Conservation (phyloP, 2,113 vertebrate species). For the Callocephalon fimbriatum region DNA sequence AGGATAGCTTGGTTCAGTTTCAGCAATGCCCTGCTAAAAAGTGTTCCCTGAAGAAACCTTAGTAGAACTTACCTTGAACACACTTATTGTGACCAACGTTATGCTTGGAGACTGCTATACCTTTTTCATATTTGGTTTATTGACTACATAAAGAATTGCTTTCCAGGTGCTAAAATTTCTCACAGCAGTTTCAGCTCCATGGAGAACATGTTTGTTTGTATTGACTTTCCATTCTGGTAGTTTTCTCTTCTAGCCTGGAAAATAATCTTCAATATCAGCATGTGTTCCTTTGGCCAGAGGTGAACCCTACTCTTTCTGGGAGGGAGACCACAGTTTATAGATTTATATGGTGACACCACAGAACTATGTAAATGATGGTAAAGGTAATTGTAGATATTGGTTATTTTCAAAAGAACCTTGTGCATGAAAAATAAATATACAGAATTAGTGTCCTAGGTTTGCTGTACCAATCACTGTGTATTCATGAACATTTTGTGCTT, state of each 20-base stretch:
- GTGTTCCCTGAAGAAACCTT: background rate
- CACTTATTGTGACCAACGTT: background rate
- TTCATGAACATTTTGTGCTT: background rate
- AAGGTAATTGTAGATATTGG: background rate
- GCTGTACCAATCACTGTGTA: background rate
- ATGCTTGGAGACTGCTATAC: background rate
- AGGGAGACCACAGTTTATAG: background rate
- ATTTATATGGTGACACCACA: background rate
- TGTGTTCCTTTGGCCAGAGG: background rate
- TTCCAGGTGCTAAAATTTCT: constrained; percentile 19
- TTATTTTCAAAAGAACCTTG: background rate
- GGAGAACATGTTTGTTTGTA: constrained; percentile 5
- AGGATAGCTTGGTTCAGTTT: background rate
- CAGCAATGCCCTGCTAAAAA: background rate
- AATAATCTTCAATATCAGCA: background rate
- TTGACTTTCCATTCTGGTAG: constrained; percentile 9
- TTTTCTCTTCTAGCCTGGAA: background rate
- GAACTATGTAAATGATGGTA: background rate
- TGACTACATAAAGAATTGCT: background rate
- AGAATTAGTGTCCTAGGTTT: background rate
- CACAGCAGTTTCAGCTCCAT: background rate
- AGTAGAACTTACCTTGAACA: background rate
- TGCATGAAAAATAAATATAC: background rate
- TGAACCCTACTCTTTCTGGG: background rate
- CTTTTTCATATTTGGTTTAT: background rate